Percentiles rank a stretch among this genome's conserved stretches.
phyloP scores from a whole-genome alignment of 1,140 invertebrate species.

The Zaprionus vittiger region DNA sequence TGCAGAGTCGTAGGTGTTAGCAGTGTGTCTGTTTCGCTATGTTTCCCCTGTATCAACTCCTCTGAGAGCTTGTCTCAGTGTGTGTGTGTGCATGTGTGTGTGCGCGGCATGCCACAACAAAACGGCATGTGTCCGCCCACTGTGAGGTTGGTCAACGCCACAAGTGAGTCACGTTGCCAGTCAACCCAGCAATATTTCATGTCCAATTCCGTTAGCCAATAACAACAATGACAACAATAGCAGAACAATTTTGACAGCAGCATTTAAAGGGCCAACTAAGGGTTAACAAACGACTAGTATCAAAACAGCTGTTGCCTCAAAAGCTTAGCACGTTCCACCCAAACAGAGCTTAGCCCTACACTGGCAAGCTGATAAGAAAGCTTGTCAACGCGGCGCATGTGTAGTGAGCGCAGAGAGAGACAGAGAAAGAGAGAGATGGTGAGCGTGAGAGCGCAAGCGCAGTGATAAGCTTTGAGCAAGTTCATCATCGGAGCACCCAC shows the following conservation, averaged over 20 bases:
- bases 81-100: constrained; percentile 46
- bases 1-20: constrained; percentile 66
- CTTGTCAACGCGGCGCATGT: constrained; percentile 60
- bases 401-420: constrained; percentile 34
- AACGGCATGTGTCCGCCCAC: constrained; percentile 74
- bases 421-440: constrained; percentile 18
- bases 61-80: constrained; percentile 6
- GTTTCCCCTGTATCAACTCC: constrained; percentile 39
- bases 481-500: constrained; percentile 17
- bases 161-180: constrained; percentile 76
- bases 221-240: constrained; percentile 6
- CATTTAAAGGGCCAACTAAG: constrained; percentile 54
- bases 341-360: constrained; percentile 27
- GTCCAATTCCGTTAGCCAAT: constrained; percentile 54
- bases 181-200: constrained; percentile 67
- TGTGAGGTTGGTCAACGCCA: constrained; percentile 50
- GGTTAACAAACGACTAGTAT: constrained; percentile 61
- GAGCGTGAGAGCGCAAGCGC: constrained; percentile 41
- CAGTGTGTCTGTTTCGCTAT: constrained; percentile 63
- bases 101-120: constrained; percentile 73
- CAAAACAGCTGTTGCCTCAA: constrained; percentile 60
- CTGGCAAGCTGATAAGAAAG: constrained; percentile 70
- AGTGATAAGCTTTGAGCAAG: constrained; percentile 38
- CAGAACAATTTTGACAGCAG: background rate
- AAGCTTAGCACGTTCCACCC: constrained; percentile 6